Conservation (phyloP, 1,140 invertebrate genomes). For the Amphibalanus amphitrite region DNA sequence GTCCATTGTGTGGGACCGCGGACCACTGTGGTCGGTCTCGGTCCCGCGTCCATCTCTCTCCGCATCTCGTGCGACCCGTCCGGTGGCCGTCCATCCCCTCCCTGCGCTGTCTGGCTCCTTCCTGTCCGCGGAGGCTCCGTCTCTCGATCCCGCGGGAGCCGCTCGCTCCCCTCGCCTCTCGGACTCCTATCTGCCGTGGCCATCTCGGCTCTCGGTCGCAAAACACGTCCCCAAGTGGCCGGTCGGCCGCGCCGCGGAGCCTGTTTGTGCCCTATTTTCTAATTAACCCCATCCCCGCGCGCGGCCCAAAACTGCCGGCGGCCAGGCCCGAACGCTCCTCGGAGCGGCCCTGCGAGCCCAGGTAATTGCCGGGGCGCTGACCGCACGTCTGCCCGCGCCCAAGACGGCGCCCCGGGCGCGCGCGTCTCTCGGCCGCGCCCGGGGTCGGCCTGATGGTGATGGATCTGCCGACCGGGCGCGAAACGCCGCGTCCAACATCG, state of each 20-base stretch:
- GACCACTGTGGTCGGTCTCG: too few species aligned
- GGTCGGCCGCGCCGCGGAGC: too few species aligned
- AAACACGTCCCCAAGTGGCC: neutral
- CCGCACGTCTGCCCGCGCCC: too few species aligned
- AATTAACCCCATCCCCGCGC: neutral
- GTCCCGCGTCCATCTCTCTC: neutral
- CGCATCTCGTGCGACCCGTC: neutral
- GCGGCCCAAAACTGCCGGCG: too few species aligned
- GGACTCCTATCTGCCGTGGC: neutral
- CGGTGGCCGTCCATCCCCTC: neutral
- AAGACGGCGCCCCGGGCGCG: too few species aligned
- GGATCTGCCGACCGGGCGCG: neutral
- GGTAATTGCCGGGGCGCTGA: too few species aligned
- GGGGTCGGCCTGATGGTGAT: neutral
- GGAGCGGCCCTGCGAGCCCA: too few species aligned
- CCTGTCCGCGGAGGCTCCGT: neutral
- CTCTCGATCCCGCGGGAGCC: neutral
- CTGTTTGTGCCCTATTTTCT: neutral
- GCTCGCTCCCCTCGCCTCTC: neutral
- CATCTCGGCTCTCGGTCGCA: neutral
- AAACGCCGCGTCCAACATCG: too few species aligned
- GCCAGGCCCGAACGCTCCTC: neutral
- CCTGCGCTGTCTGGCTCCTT: too few species aligned
- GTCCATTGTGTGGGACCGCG: too few species aligned
- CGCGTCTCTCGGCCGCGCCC: too few species aligned